phyloP scores from a whole-genome alignment of 1,140 invertebrate species.

The Lepidurus apus region DNA sequence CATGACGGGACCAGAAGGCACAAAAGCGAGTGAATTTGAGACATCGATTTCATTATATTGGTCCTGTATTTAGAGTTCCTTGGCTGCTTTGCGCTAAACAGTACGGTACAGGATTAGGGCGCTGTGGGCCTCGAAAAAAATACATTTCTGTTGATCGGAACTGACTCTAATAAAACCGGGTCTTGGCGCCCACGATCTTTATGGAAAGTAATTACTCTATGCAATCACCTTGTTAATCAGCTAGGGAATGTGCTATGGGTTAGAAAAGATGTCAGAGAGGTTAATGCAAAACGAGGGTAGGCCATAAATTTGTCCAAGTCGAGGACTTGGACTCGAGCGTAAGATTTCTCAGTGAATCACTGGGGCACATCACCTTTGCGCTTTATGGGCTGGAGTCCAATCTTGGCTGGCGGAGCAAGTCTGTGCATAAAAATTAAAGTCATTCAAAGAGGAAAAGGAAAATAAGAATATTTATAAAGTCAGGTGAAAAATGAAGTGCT shows the following conservation, averaged over 20 bases:
- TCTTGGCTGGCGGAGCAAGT: too few relatives aligned
- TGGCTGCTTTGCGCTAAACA: too few relatives aligned
- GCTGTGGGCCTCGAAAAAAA: too few relatives aligned
- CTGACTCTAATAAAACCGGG: background rate
- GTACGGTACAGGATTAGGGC: too few relatives aligned
- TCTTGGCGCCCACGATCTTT: background rate
- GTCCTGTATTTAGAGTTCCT: too few relatives aligned
- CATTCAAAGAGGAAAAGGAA: background rate
- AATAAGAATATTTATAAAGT: background rate
- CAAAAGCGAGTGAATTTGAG: too few relatives aligned
- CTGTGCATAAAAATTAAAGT: background rate
- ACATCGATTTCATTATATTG: too few relatives aligned
- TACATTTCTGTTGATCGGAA: background rate
- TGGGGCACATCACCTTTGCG: background rate
- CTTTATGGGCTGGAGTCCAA: background rate
- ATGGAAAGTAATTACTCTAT: background rate
- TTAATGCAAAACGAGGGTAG: conserved; percentile 21
- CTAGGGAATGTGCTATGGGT: background rate
- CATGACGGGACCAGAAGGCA: too few relatives aligned
- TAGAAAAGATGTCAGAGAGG: background rate
- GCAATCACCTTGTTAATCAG: conserved; percentile 15
- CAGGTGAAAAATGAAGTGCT: background rate
- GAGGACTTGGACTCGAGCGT: background rate
- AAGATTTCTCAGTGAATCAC: background rate
- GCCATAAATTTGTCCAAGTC: background rate